Evolutionary conservation across 2,113 vertebrate species (phyloP).

Genomic region (Dipodomys spectabilis): DNA sequence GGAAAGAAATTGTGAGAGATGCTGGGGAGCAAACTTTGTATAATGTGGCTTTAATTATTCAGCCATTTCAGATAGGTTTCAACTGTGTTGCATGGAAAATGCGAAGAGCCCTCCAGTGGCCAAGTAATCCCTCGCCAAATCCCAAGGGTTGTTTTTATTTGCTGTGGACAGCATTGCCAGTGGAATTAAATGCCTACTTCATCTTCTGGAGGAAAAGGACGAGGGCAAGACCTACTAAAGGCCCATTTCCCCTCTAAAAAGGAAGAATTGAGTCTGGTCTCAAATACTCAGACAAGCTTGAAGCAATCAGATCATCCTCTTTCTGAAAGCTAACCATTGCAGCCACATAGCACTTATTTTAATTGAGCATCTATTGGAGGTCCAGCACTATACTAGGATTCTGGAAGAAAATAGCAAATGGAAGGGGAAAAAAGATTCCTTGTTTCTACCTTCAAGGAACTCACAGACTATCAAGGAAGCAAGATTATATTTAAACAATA

Average conservation of each 20-base stretch:
- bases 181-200: constrained; percentile 56
- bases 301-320: constrained; percentile 48
- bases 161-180: constrained; percentile 30
- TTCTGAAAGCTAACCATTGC: background rate
- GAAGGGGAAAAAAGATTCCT: background rate
- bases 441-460: background rate
- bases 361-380: background rate
- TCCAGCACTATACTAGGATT: background rate
- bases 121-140: constrained; percentile 73
- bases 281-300: constrained; percentile 64
- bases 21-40: constrained; percentile 40
- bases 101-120: constrained; percentile 78
- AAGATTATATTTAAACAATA: background rate
- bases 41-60: constrained; percentile 77
- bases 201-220: constrained; percentile 46
- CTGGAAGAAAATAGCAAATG: background rate
- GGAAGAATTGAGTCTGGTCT: constrained; percentile 64
- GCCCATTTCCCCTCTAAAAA: constrained; percentile 51
- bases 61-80: constrained; percentile 76
- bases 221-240: constrained; percentile 55
- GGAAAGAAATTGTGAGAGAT: constrained; percentile 59
- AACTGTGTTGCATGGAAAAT: constrained; percentile 73
- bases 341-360: background rate
- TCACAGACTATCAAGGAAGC: background rate
- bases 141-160: constrained; percentile 48